Base-by-base conservation (phyloP, 2,888 invertebrate genomes). In the Eilema griseolum region DNA sequence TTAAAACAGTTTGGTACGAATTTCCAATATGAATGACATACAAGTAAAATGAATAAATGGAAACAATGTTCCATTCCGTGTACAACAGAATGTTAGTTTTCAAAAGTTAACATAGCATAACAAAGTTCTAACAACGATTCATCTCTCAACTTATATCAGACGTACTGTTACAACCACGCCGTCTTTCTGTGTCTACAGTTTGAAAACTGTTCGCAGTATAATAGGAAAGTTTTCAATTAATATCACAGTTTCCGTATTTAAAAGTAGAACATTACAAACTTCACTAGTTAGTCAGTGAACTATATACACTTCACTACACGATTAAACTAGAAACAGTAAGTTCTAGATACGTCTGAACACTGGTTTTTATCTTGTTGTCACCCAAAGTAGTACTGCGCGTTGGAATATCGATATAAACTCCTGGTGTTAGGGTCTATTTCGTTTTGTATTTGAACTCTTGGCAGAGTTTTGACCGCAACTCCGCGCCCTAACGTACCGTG, bases 311-410 rank as follows among this genome's bases (percentile, higher is more conserved):
- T 88, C 88, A 89, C 92, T 93, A 93, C 92, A 90, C 90, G 72
- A 82, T 86, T 86, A 75, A 88, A 88, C 93, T 96, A 96, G 93
- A 96, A 96, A 94, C 96, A 96, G 90, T 96, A 96, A 88, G 96
- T 96, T 88, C 96, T 94, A 78, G 96, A 94, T 81, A 94, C 93
- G 81, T 95, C 95, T 84, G 95, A 88, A 86, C 95, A 93, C 87
- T 95, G 93, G 85, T 90, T 92, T 87, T 92, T 93, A 78, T 96
- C 95, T 89, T 96, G 95, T 86, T 96, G 97, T 97, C 97, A 97
- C 96, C 97, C 97, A 88, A 97, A 97, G 89, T 97, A 97, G 89
- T 97, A 97, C 85, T 96, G 96, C 64, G 96, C 96, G 86, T 96
- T 96, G 78, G 96, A 96, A 89, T 96, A 96, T 86, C 96, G 94